Evolutionary conservation across 2,797 vertebrate species (phyloP), one percentile per base, ranked within the genome.

Genomic region (Menidia menidia): DNA sequence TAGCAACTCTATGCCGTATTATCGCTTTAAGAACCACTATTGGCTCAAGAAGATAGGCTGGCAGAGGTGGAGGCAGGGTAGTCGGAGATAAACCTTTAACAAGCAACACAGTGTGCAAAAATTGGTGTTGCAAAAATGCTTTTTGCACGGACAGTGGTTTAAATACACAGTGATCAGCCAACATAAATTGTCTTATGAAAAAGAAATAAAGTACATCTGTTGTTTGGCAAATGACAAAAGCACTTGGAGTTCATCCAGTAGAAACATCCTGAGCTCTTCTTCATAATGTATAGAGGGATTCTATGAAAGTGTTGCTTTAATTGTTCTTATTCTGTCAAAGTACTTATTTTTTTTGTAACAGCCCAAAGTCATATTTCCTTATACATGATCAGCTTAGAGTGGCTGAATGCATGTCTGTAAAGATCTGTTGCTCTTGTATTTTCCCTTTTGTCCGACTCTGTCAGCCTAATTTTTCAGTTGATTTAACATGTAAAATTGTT

Each of bases 21-120:
- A 84, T 87, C 83, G 86, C 85, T 86, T 87, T 79, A 84, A 89
- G 83, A 86, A 81, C 77, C 82, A 80, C 74, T 67, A 60, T 80
- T 81, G 78, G 73, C 81, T 82, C 79, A 81, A 82, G 71, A 73
- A 75, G 69, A 85, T 77, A 78, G 62, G 67, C 73, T 81, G 78
- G 81, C 81, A 82, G 71, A 85, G 86, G 81, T 88, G 75, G 75
- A 82, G 64, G 75, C 83, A 78, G 80, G 78, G 72, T 81, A 69
- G 81, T 64, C 84, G 53, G 66, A 80, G 81, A 88, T 86, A 87
- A 88, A 84, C 57, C 81, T 79, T 57, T 68, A 83, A 86, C 75
- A 87, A 87, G 82, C 73, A 73, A 54, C 59, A 63, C 41, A 64
- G 69, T 64, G 71, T 71, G 80, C 64, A 77, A 62, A 61, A 55